Evolutionary conservation across 2,113 vertebrate species (phyloP), one percentile per base, ranked within the genome.

Genomic region (Cyprinodon brontotheroides): DNA sequence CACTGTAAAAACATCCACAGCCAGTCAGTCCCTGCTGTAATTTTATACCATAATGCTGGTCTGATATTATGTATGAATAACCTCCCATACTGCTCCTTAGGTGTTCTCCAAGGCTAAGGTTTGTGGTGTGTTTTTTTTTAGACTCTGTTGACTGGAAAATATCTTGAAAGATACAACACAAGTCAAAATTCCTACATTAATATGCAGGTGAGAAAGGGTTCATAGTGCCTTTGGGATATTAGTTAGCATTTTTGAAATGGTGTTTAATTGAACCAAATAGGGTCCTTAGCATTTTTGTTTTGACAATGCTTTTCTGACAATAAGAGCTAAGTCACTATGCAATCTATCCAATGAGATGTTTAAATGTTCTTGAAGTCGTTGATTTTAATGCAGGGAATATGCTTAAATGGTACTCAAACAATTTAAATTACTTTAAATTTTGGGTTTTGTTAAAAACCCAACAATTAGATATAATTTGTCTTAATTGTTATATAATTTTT

Each of bases 41-140:
- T 86, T 87, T 64, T 45, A 80, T 78, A 86, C 68, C 70, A 61
- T 68, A 39, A 60, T 83, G 78, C 47, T 60, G 74, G 68, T 29
- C 29, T 71, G 82, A 80, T 78, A 74, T 77, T 81, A 85, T 57
- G n/a, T 84, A 85, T 50, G 85, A 70, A 71, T 77, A 87, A 88
- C 83, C 87, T 81, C 14, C 38, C 61, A 79, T 12, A n/a, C 65
- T 74, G 79, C 63, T 41, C 5, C 75, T 72, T 71, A 36, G 41
- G 84, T 70, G 67, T 61, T 14, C 65, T 38, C 4, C 15, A 39
- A 77, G 66, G 43, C 41, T 13, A 61, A 67, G 79, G 85, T 74
- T 76, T 11, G 20, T 22, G 13, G 4, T 47, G 68, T 72, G 61
- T 22, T 80, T 67, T 77, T 38, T 68, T 36, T 77, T 74, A 3